Percentiles rank a stretch among this genome's conserved stretches.
These are phyloP conservation scores for Cirrhinus mrigala DNA, from an alignment of 2,797 vertebrate species.

Conservation along the genomic window DNA sequence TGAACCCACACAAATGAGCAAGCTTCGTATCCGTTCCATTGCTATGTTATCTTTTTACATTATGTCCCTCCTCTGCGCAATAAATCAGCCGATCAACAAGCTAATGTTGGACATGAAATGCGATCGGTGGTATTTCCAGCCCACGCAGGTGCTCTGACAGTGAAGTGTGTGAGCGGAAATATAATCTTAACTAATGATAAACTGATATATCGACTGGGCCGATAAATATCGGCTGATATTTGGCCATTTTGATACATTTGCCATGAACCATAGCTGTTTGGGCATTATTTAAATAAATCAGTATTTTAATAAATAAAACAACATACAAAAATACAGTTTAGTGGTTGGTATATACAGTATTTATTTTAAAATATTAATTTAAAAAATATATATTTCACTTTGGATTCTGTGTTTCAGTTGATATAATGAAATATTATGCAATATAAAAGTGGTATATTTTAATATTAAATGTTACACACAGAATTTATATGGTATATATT, in stretches of 20 bases:
- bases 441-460: not conserved
- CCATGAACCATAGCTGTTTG: not conserved
- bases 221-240: not conserved
- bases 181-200: not conserved
- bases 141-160: constrained; percentile 24
- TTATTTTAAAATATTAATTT: too few relatives aligned
- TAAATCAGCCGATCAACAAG: constrained; percentile 75
- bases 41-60: constrained; percentile 76
- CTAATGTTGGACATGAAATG: constrained; percentile 53
- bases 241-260: not conserved
- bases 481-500: not conserved
- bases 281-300: not conserved
- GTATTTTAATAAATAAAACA: too few relatives aligned
- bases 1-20: constrained; percentile 69
- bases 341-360: too few relatives aligned
- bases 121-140: constrained; percentile 49
- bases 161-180: constrained; percentile 12
- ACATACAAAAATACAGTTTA: not conserved
- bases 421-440: not conserved
- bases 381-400: too few relatives aligned
- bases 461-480: not conserved
- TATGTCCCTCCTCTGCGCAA: constrained; percentile 58
- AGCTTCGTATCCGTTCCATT: constrained; percentile 67
- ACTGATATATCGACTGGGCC: not conserved
- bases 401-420: not conserved